Evolutionary conservation across 2,113 vertebrate genomes (phyloP).

Genomic region (Dipodomys ordii): DNA sequence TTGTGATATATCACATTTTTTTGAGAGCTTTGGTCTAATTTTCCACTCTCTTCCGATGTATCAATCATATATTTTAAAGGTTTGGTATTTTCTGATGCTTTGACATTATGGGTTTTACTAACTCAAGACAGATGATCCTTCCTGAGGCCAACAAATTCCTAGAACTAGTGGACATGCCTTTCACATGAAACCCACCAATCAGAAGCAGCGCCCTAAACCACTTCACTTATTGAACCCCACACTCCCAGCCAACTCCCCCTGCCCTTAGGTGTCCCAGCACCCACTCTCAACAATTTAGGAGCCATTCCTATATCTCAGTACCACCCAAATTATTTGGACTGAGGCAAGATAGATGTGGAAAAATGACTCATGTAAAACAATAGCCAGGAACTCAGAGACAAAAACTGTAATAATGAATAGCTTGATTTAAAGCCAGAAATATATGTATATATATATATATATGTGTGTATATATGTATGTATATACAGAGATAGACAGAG

Average conservation of each 20-base stretch:
- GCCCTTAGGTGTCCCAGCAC: not conserved
- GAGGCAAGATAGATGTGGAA: no score
- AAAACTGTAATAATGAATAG: no score
- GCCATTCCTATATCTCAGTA: no score
- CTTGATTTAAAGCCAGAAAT: no score
- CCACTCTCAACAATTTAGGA: not conserved
- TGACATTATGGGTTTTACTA: not conserved
- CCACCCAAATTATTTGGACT: not conserved
- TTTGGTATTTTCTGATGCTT: not conserved
- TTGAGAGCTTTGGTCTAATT: not conserved
- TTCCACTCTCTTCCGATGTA: not conserved
- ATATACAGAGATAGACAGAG: no score
- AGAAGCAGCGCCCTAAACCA: not conserved
- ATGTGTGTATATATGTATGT: no score
- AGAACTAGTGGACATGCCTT: not conserved
- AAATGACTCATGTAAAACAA: no score
- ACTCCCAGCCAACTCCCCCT: not conserved
- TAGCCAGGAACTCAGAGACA: no score
- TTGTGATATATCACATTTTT: not conserved
- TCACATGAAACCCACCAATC: not conserved
- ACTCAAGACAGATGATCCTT: not conserved
- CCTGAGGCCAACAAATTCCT: not conserved
- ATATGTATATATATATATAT: no score
- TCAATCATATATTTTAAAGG: not conserved
- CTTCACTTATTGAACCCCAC: not conserved